A percentile compares a stretch with the other conserved stretches of the same genome.
Conservation (phyloP, 2,113 vertebrate genomes). For the Capreolus pygargus region DNA sequence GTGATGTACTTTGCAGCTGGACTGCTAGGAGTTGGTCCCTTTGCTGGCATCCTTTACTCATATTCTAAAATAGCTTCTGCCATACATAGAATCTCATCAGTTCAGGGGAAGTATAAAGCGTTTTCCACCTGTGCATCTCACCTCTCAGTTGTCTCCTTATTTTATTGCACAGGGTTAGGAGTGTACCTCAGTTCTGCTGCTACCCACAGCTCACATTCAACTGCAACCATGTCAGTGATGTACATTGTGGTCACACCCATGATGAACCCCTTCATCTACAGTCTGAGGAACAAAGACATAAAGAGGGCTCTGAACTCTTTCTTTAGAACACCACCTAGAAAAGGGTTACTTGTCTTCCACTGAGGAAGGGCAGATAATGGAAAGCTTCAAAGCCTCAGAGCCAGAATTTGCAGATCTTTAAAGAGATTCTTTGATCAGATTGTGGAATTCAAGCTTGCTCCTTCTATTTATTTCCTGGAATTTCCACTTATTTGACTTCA, state of each 20-base stretch:
- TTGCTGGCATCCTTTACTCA: background rate
- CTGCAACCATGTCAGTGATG: background rate
- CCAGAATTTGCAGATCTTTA: background rate
- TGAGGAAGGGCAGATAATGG: background rate
- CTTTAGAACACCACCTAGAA: background rate
- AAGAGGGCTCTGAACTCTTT: background rate
- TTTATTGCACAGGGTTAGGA: background rate
- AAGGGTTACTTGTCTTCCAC: background rate
- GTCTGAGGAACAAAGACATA: background rate
- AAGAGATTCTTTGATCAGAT: background rate
- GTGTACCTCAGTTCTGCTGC: background rate
- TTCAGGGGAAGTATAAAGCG: background rate
- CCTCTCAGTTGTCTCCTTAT: background rate
- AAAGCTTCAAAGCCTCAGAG: no score
- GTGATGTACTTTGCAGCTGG: conserved; percentile 1
- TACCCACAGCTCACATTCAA: background rate
- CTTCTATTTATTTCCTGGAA: background rate
- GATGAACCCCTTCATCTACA: background rate
- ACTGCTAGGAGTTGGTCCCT: background rate
- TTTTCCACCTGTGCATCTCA: background rate
- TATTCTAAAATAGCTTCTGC: background rate
- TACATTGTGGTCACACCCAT: background rate
- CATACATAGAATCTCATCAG: background rate
- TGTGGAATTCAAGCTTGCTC: background rate
- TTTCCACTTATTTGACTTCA: background rate